These are phyloP conservation scores for Hestina assimilis DNA, from an alignment of 1,140 invertebrate genomes.

Conservation along the genomic window DNA sequence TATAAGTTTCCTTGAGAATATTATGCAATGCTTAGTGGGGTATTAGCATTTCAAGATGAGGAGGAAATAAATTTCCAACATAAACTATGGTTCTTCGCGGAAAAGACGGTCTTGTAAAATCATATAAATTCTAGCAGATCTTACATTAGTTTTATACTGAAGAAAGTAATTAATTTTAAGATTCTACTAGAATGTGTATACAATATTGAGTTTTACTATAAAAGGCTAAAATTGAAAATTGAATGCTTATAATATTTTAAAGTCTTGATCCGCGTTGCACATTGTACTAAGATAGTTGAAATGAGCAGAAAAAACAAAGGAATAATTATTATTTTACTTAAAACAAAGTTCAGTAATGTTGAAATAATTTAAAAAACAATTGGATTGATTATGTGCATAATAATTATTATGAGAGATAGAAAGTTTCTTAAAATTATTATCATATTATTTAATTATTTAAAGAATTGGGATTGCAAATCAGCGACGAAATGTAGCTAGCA, in stretches of 20 bases:
- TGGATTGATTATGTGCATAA: too few relatives aligned
- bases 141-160: slow-evolving; percentile 23
- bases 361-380: neutral
- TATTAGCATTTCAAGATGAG: slow-evolving; percentile 11
- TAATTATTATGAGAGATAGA: too few relatives aligned
- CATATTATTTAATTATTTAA: too few relatives aligned
- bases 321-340: neutral
- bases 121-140: slow-evolving; percentile 31
- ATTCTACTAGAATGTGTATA: neutral
- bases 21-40: neutral
- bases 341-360: neutral
- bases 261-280: slow-evolving; percentile 18
- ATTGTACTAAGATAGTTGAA: slow-evolving; percentile 5
- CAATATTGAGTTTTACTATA: neutral
- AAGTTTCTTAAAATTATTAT: too few relatives aligned
- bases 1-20: neutral
- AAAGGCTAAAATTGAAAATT: slow-evolving; percentile 1
- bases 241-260: slow-evolving; percentile 1
- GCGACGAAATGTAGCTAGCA: too few relatives aligned
- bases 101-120: slow-evolving; percentile 23
- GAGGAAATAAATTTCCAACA: slow-evolving; percentile 18
- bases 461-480: too few relatives aligned
- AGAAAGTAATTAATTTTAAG: slow-evolving; percentile 13
- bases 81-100: slow-evolving; percentile 19
- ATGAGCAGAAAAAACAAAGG: slow-evolving; percentile 1